Conservation (phyloP, 2,797 vertebrate genomes). For the Tolypeutes matacus region DNA sequence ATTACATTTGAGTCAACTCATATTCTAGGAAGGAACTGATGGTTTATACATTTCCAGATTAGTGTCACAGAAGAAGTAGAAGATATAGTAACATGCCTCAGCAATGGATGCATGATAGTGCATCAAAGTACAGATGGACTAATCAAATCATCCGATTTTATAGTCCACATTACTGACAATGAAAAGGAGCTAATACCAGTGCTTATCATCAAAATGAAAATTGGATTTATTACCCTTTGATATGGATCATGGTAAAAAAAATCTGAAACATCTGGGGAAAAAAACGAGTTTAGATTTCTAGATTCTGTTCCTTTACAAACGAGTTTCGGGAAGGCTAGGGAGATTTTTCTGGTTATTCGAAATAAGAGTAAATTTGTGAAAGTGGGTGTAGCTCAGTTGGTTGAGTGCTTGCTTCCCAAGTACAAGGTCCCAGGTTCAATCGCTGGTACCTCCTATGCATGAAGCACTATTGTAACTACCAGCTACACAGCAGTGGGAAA, state of each 20-base stretch:
- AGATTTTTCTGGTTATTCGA: constrained; percentile 59
- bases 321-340: background rate
- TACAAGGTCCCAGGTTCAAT: too few species aligned
- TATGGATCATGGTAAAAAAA: constrained; percentile 18
- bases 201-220: constrained; percentile 37
- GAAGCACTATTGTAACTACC: background rate
- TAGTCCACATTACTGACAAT: background rate
- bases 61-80: background rate
- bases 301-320: background rate
- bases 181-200: background rate
- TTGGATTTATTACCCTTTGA: constrained; percentile 28
- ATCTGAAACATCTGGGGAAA: background rate
- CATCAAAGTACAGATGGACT: background rate
- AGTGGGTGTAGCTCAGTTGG: background rate
- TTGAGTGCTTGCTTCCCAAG: background rate
- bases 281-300: background rate
- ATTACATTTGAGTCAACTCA: background rate
- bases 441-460: too few species aligned
- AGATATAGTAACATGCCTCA: background rate
- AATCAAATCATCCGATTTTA: background rate
- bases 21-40: background rate
- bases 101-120: background rate
- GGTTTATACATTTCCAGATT: background rate
- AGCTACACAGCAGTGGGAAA: background rate
- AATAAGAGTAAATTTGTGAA: background rate